A percentile compares a stretch with the other conserved stretches of the same genome.
Evolutionary conservation across 2,113 vertebrate genomes (phyloP).

Genomic region (Phylloscopus whistleri): DNA sequence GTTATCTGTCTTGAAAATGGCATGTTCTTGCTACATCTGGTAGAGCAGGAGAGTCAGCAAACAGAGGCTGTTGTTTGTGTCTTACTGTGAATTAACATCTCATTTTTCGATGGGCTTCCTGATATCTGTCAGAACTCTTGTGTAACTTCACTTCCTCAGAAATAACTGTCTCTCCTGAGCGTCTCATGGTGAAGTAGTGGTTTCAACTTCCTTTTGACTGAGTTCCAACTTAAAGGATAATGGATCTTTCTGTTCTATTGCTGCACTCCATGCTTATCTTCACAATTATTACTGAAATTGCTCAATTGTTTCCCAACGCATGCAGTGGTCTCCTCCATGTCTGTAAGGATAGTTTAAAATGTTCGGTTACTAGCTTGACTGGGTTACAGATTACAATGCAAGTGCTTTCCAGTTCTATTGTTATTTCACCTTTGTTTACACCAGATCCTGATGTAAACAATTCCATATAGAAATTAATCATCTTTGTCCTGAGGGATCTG

Average conservation of each 20-base stretch:
- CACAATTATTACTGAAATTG: not conserved
- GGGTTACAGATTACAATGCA: not conserved
- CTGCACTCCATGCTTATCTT: slow-evolving; percentile 16
- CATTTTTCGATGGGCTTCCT: slow-evolving; percentile 46
- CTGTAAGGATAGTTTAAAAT: not conserved
- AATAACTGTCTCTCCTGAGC: slow-evolving; percentile 39
- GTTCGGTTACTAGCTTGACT: not conserved
- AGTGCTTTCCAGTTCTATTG: not conserved
- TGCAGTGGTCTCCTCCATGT: not conserved
- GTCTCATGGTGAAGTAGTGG: not conserved
- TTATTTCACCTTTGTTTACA: not conserved
- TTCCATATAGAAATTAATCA: not conserved
- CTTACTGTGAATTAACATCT: slow-evolving; percentile 49
- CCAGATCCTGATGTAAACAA: not conserved
- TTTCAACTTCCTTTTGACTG: slow-evolving; percentile 47
- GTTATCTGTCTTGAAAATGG: slow-evolving; percentile 1
- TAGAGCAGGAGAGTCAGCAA: not conserved
- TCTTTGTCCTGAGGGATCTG: not conserved
- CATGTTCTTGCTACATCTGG: slow-evolving; percentile 22
- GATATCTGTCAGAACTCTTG: slow-evolving; percentile 49
- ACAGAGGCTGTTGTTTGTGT: not conserved
- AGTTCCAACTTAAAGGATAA: slow-evolving; percentile 33
- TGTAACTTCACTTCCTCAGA: slow-evolving; percentile 56
- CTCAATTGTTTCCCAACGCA: not conserved
- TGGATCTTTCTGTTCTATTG: slow-evolving; percentile 38